These are phyloP conservation scores for Mormyrus lacerda DNA, from an alignment of 2,113 vertebrate genomes.

Conservation along the genomic window DNA sequence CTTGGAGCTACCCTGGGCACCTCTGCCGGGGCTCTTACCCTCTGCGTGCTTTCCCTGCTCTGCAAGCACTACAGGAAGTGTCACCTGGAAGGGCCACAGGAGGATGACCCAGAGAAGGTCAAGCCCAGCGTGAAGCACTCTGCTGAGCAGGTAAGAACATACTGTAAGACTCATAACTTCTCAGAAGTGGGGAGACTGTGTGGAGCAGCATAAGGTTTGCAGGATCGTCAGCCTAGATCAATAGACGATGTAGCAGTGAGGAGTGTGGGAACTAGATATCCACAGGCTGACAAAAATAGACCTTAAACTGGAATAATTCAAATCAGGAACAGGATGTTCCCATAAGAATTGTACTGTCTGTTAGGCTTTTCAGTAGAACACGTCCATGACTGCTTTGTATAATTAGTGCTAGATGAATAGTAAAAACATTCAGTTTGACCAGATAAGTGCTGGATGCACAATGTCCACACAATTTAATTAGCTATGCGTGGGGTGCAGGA, in stretches of 20 bases:
- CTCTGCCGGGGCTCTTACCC: slow-evolving; percentile 69
- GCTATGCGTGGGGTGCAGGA: not conserved
- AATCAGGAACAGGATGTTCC: not conserved
- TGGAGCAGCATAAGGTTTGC: not conserved
- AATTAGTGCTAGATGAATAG: not conserved
- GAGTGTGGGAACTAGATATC: not conserved
- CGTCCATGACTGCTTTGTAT: not conserved
- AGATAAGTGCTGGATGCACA: not conserved
- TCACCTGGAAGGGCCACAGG: slow-evolving; percentile 47
- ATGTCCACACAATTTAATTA: not conserved
- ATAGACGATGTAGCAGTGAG: not conserved
- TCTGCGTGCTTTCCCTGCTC: slow-evolving; percentile 66
- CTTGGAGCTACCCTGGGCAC: slow-evolving; percentile 75
- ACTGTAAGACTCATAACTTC: not conserved
- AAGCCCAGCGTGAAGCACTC: slow-evolving; percentile 56
- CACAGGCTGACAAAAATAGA: not conserved
- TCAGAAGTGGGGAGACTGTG: not conserved
- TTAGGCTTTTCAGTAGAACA: not conserved
- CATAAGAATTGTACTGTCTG: not conserved
- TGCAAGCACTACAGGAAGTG: slow-evolving; percentile 64
- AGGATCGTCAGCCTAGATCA: not conserved
- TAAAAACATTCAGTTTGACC: not conserved
- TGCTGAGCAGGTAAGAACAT: slow-evolving; percentile 58
- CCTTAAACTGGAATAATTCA: not conserved
- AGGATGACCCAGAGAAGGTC: slow-evolving; percentile 50